Base-by-base conservation (phyloP, 2,888 invertebrate genomes). In the Hirtodrosophila histrioides region DNA sequence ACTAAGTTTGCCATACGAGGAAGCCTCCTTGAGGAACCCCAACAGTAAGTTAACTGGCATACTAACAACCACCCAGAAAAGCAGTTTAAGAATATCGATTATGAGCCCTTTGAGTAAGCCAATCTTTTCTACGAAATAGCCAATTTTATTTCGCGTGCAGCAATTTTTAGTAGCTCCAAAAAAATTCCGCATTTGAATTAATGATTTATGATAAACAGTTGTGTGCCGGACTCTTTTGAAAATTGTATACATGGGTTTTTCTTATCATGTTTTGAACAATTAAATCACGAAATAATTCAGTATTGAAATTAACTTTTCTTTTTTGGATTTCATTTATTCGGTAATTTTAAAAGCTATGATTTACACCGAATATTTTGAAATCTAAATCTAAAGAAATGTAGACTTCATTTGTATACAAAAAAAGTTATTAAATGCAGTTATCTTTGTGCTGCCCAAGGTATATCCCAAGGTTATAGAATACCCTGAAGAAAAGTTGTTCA, bases 1-100 rank as follows among this genome's bases (percentile, higher is more conserved):
- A 88, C 86, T 45, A 89, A 89, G 64, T 54, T 91, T 35, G 54
- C 83, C 24, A 70, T 91, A 24, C 89, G 79, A 64, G 91, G 91
- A 49, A 84, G 70, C 49, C 64, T 91, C 23, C 72, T 64, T 41
- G 71, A 83, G 24, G 57, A 84, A 44, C 88, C 91, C 27, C 64
- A 88, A 61, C 85, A 91, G 91, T 91, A 85, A 90, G 91, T 90
- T 24, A 37, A 46, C 24, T 1, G 23, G 7, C 29, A 33, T 31
- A 9, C n/a, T 29, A 10, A 3, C 4, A 33, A 35, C 31, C 23
- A 24, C 9, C 27, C 35, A 9, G 35, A 4, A 51, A 33, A 54
- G 10, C 23, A 10, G 12, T 41, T 64, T 43, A 51, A 27, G 33
- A 73, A 76, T 69, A 84, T 77, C 70, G 69, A 86, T 76, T 62